These are phyloP conservation scores for Ridgeia piscesae DNA, from an alignment of 1,140 invertebrate species.

Conservation along the genomic window DNA sequence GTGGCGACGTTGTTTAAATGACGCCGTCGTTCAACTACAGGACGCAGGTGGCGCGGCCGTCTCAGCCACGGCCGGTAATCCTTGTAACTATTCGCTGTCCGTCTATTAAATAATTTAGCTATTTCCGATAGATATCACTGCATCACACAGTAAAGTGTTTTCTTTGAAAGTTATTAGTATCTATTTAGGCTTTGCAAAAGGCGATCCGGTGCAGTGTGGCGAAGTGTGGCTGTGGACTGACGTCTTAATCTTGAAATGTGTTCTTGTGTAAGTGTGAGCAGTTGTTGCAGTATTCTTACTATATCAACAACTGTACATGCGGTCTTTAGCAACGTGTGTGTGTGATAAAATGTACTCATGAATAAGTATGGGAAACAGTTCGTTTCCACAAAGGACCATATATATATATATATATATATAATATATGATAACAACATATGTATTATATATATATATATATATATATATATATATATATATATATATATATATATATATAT, in stretches of 20 bases:
- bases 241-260: not conserved
- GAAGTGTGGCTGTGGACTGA: not conserved
- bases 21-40: not conserved
- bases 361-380: no score
- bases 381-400: no score
- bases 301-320: not conserved
- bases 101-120: not conserved
- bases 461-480: conserved; percentile 1
- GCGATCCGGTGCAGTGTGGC: not conserved
- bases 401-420: not conserved
- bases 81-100: not conserved
- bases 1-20: not conserved
- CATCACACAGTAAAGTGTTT: not conserved
- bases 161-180: not conserved
- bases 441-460: conserved; percentile 6
- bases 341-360: no score
- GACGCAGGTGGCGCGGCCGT: not conserved
- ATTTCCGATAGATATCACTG: not conserved
- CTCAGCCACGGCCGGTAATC: not conserved
- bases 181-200: not conserved
- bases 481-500: conserved; percentile 9
- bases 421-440: no score
- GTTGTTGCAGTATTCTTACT: not conserved
- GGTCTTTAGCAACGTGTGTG: no score
- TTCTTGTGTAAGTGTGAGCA: not conserved